phyloP scores from a whole-genome alignment of 2,113 vertebrate genomes.

The Tyrannus savana region DNA sequence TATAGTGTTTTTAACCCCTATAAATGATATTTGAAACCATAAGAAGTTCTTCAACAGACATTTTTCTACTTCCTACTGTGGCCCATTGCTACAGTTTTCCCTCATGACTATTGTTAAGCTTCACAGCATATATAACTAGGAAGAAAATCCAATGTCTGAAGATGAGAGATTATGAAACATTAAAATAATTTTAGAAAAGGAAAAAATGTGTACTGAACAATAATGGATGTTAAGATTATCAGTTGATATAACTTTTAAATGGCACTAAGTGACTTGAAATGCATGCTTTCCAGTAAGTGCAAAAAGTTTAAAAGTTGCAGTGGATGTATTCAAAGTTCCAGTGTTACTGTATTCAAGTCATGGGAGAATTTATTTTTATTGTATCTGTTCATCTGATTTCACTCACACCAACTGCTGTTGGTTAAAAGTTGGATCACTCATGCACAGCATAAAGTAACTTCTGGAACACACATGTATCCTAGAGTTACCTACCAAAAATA shows the following conservation, averaged over 20 bases:
- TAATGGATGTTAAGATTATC: neutral
- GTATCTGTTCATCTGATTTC: neutral
- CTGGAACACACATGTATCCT: neutral
- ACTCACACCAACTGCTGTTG: neutral
- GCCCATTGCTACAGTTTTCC: neutral
- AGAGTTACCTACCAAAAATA: neutral
- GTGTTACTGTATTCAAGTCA: neutral
- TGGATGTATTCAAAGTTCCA: neutral
- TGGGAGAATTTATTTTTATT: neutral
- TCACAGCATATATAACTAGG: neutral
- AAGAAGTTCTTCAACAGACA: neutral
- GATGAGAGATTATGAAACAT: neutral
- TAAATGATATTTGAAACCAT: neutral
- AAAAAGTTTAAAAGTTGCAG: neutral
- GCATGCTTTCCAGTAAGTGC: fast-evolving
- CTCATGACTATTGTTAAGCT: slow-evolving; percentile 3
- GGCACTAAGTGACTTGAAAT: neutral
- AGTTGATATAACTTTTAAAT: neutral
- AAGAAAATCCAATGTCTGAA: slow-evolving; percentile 28
- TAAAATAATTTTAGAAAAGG: neutral
- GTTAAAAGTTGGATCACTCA: neutral
- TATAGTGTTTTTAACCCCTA: neutral
- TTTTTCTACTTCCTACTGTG: neutral
- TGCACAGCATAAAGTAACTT: neutral
- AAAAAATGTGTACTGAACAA: neutral